Percentiles rank a stretch among this genome's conserved stretches.
Evolutionary conservation across 1,140 invertebrate species (phyloP).

Genomic region (Sarcophaga peregrina): DNA sequence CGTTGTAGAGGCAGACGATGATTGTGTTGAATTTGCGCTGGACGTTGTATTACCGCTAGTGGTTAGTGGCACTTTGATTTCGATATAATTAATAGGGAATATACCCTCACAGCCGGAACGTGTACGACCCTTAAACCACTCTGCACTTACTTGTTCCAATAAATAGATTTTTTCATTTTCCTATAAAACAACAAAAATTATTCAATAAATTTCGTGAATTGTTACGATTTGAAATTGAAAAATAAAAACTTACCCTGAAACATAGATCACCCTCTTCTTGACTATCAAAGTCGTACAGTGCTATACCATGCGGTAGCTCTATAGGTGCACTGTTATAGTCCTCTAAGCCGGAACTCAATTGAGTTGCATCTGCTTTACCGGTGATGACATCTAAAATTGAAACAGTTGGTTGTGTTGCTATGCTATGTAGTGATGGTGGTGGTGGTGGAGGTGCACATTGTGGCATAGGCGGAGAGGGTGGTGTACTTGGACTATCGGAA

Average conservation of each 20-base stretch:
- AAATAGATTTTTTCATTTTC: constrained; percentile 77
- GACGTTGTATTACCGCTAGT: constrained; percentile 56
- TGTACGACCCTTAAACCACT: constrained; percentile 81
- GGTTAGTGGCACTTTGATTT: constrained; percentile 78
- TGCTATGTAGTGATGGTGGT: constrained; percentile 63
- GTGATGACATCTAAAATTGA: constrained; percentile 63
- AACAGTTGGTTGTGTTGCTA: constrained; percentile 51
- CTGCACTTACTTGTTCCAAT: constrained; percentile 76
- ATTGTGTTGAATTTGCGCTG: constrained; percentile 1
- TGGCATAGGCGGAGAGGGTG: constrained; percentile 80
- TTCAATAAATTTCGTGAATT: neutral
- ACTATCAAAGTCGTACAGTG: constrained; percentile 79
- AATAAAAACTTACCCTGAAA: constrained; percentile 73
- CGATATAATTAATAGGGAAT: constrained; percentile 83
- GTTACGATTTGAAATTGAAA: too few species aligned
- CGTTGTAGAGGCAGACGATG: constrained; percentile 46
- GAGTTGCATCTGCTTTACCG: constrained; percentile 60
- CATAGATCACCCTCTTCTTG: constrained; percentile 77
- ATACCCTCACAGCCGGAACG: constrained; percentile 76
- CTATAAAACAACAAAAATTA: constrained; percentile 67
- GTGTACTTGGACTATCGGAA: constrained; percentile 45
- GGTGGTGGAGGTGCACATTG: constrained; percentile 79
- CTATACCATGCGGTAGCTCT: constrained; percentile 75
- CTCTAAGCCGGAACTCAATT: constrained; percentile 16
- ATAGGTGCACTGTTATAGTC: constrained; percentile 51